Evolutionary conservation across 2,888 invertebrate species (phyloP).

Genomic region (Polymixis lichenea): DNA sequence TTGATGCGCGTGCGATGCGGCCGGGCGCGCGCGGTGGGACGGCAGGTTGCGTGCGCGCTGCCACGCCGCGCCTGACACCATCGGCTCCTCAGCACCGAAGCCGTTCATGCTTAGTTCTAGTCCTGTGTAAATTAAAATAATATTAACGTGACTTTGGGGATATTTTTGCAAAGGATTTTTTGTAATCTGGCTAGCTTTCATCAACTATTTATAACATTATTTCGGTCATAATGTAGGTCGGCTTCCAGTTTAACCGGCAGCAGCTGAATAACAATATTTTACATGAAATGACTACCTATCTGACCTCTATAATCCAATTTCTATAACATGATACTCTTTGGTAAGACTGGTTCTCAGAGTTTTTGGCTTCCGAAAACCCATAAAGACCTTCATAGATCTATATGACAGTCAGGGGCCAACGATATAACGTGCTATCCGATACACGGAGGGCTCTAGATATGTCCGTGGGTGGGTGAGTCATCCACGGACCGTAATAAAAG

Average conservation of each 20-base stretch:
- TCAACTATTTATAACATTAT: neutral
- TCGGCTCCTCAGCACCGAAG: constrained; percentile 84
- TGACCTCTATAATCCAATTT: neutral
- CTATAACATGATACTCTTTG: neutral
- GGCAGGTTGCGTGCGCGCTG: constrained; percentile 82
- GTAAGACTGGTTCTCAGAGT: neutral
- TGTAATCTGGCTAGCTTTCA: neutral
- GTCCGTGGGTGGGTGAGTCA: neutral
- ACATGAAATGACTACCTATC: too few relatives aligned
- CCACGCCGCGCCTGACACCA: constrained; percentile 88
- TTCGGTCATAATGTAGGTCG: too few relatives aligned
- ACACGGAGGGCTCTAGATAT: neutral
- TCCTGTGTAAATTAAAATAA: constrained; percentile 69
- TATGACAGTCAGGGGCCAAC: neutral
- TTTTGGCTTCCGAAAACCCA: neutral
- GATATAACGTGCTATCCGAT: neutral
- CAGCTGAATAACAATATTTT: too few relatives aligned
- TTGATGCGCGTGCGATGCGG: constrained; percentile 83
- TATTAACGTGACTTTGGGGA: neutral
- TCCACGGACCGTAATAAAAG: neutral
- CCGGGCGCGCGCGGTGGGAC: constrained; percentile 75
- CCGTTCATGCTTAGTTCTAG: constrained; percentile 86
- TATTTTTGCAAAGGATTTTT: too few relatives aligned
- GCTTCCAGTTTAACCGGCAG: neutral
- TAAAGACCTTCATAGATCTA: neutral